A percentile compares a stretch with the other conserved stretches of the same genome.
phyloP scores from a whole-genome alignment of 2,113 vertebrate species.

The Lonchura striata region DNA sequence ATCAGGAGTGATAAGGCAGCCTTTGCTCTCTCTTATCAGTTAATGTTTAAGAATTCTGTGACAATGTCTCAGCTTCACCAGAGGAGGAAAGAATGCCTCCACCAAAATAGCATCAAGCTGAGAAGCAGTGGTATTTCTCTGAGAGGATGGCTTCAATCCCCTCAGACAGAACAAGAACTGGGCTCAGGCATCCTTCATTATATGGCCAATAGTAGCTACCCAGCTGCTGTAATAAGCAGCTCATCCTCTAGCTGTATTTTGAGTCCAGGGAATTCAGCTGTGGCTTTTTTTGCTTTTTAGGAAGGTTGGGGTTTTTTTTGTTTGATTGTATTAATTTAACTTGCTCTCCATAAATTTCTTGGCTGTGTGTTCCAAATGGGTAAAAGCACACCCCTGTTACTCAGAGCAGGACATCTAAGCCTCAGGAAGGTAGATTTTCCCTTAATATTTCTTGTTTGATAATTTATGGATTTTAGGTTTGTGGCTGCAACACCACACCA shows the following conservation, averaged over 20 bases:
- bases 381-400: neutral
- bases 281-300: rapidly evolving
- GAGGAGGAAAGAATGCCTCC: neutral
- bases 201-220: neutral
- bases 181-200: neutral
- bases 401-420: neutral
- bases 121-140: neutral
- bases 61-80: neutral
- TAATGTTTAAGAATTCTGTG: neutral
- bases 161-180: neutral
- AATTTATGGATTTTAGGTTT: neutral
- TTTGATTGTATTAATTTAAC: neutral
- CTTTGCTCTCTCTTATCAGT: neutral
- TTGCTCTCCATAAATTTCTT: neutral
- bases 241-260: neutral
- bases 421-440: neutral
- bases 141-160: neutral
- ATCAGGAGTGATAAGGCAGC: neutral
- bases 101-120: neutral
- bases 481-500: neutral
- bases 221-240: neutral
- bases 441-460: neutral
- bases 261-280: neutral
- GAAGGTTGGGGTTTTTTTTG: rapidly evolving
- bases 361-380: neutral